These are phyloP conservation scores for Garrulus glandarius DNA, from an alignment of 2,797 vertebrate genomes.

Conservation along the genomic window DNA sequence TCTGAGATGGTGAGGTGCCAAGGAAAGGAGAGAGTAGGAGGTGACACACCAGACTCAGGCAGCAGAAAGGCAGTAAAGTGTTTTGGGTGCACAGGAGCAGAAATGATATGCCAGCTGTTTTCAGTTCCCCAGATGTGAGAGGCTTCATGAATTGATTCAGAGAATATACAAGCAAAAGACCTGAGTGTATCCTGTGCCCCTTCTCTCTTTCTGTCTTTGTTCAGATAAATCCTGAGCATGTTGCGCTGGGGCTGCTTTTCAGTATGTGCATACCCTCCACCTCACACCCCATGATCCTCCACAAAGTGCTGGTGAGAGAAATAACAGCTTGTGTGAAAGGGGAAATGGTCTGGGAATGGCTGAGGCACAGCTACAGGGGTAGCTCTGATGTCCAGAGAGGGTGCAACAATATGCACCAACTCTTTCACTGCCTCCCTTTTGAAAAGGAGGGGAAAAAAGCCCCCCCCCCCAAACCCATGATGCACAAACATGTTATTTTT, in stretches of 20 bases:
- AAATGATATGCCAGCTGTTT: slow-evolving; percentile 19
- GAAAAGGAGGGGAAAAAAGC: neutral
- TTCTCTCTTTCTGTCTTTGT: neutral
- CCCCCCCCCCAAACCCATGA: neutral
- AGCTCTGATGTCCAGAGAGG: neutral
- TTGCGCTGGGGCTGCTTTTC: neutral
- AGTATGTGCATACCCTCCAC: neutral
- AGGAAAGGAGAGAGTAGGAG: neutral
- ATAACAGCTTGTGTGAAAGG: neutral
- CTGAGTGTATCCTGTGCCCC: neutral
- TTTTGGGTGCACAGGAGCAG: neutral
- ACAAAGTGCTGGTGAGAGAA: neutral
- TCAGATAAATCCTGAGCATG: neutral
- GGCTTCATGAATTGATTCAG: neutral
- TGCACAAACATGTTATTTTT: slow-evolving; percentile 21
- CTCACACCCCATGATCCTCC: neutral
- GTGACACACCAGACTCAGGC: neutral
- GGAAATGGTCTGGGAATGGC: neutral
- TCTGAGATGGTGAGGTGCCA: neutral
- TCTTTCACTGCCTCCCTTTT: neutral
- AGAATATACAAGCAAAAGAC: neutral
- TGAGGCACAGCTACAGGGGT: neutral
- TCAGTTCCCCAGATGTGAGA: neutral
- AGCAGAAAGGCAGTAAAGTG: neutral
- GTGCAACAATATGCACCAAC: neutral